Percentiles rank a stretch among this genome's conserved stretches.
These are phyloP conservation scores for Phyto melanocephala DNA, from an alignment of 2,888 invertebrate genomes.

Conservation along the genomic window DNA sequence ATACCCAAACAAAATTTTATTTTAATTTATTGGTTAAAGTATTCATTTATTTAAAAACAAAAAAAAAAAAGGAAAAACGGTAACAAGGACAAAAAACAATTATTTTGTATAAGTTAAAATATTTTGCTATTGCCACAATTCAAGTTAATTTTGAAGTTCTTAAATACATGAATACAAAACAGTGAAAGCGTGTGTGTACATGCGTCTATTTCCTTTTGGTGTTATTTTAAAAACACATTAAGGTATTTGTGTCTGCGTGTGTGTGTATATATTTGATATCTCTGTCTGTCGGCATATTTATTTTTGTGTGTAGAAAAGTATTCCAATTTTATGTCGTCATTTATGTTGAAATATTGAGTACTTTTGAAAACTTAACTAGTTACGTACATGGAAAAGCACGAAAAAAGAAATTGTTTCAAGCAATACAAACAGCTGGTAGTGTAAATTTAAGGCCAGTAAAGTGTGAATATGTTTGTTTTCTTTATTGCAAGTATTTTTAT, in stretches of 20 bases:
- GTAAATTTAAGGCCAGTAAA: not conserved
- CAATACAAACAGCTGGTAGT: slow-evolving; percentile 11
- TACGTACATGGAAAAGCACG: not conserved
- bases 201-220: not conserved
- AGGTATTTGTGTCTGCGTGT: not conserved
- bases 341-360: slow-evolving; percentile 46
- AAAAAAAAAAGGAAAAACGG: not conserved
- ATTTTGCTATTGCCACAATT: slow-evolving; percentile 9
- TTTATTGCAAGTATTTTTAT: not conserved
- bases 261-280: not conserved
- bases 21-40: slow-evolving; percentile 18
- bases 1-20: slow-evolving; percentile 20
- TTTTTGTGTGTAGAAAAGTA: too few relatives aligned
- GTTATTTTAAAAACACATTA: not conserved
- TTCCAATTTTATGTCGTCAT: slow-evolving; percentile 26
- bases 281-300: too few relatives aligned
- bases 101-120: not conserved
- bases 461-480: not conserved
- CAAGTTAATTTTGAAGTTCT: not conserved
- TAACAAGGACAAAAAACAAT: not conserved
- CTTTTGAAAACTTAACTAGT: slow-evolving; percentile 8
- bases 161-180: not conserved
- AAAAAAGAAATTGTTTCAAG: not conserved
- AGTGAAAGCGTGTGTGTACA: not conserved
- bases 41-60: slow-evolving; percentile 12